Base-by-base conservation (phyloP, 2,113 vertebrate species). In the Neopipo cinnamomea region DNA sequence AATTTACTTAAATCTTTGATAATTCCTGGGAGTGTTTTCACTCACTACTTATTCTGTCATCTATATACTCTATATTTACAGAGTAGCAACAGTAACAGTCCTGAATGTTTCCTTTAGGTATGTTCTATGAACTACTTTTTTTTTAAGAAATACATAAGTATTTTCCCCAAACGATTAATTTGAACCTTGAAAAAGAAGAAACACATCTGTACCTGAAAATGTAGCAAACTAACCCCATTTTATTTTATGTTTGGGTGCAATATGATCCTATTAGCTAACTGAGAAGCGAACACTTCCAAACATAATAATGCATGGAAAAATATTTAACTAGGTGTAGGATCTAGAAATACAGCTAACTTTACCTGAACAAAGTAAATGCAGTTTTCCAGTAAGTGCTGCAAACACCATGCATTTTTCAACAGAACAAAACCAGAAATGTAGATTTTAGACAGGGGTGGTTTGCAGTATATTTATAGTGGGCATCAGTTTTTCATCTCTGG, bases 401-500 rank as follows among this genome's bases (percentile, higher is more conserved):
- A 78, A 42, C 42, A 42, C 31, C 23, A 27, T 17, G 28, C 35
- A 24, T 35, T 91, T 95, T 93, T 90, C 55, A 83, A 50, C 7
- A 74, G 75, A 92, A 79, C 18, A 77, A 93, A 86, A 66, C 15
- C 50, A 88, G 72, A 90, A 88, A 62, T 80, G 41, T 27, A 77
- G 67, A 49, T 93, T 93, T 76, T 50, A 81, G 42, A 71, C 18
- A 58, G 62, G 33, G 30, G 63, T 67, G 41, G 6, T 85, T 91
- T 91, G 42, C 49, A 77, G 27, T 74, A 20, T 86, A 83, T 92
- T 95, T 92, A 78, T 71, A 30, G 59, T 89, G 31, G 37, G 39
- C 84, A 88, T 73, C 88, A 93, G 63, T 71, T 95, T 95, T 93
- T 91, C 71, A 82, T 17, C 46, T 74, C 56, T 87, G 82, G 41